Evolutionary conservation across 64 coral and sea anemone species (phyloP), one percentile per base, ranked within the genome.

Genomic region (Cladopsammia gracilis): DNA sequence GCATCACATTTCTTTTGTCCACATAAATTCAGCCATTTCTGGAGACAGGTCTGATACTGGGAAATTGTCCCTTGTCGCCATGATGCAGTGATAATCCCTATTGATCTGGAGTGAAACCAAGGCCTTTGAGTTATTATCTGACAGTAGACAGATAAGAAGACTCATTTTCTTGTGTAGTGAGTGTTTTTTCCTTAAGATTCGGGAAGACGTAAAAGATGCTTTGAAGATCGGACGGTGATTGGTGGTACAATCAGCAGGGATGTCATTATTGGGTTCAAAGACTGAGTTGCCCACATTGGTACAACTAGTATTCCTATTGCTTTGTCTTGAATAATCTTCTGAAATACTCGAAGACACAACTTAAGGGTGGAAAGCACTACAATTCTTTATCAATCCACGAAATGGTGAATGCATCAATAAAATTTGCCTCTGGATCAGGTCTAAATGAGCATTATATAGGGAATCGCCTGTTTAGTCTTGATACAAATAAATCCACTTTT

Each of bases 311-410:
- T 66, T 50, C 92, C 78, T 60, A 11, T 54, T 76, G 93, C 93
- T 43, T 71, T 54, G 20, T 90, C 78, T 24, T 76, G 22, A 8
- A 84, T 62, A 10, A 90, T 86, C 62, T 95, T 95, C 48, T 90
- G 70, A 58, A 96, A 74, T 15, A 79, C 83, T 52, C 6, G 58
- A 74, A 22, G 4, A 87, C 47, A 22, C 60, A 73, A 68, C 94
- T 91, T 57, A 96, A 96, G 19, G 75, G 94, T 43, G 84, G 89
- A 83, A 89, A 96, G 44, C 46, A 87, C 66, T 88, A 92, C 74
- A 81, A 58, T 16, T 65, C 57, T 25, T 88, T 70, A 62, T 88
- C 51, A 59, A 34, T 10, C 89, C 89, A 96, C 26, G 49, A 79
- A 0, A 96, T 58, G 34, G 82, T 57, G 25, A 92, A 96, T 10